Evolutionary conservation across 2,113 vertebrate species (phyloP), one percentile per base, ranked within the genome.

Genomic region (Varanus salvator): DNA sequence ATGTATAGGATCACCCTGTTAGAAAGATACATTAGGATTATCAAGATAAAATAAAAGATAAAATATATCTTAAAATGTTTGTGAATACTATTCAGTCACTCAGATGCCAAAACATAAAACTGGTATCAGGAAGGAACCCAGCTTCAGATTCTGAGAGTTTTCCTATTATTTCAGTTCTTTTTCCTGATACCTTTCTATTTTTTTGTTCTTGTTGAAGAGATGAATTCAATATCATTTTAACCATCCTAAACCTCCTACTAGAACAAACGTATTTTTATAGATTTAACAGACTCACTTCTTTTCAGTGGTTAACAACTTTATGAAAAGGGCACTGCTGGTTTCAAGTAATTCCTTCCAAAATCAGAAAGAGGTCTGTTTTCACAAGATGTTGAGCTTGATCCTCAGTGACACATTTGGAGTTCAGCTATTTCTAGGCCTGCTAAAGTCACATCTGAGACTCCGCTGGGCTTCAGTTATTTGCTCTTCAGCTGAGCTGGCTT

Each of bases 171-270:
- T 6, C 88, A 92, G 69, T 84, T 77, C 78, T 76, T 86, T 9
- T 2, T 85, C 25, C 38, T 92, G 21, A 57, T 60, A 86, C 60
- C 15, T 25, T 0, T 77, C 29, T 25, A 7, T 69, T 44, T 74
- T 27, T 69, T 12, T 90, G 60, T 75, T 89, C 0, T n/a, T 86
- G 50, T 6, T 75, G 72, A 44, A 91, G 25, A 85, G 15, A 91
- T 90, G 44, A 90, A 89, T 31, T 74, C 25, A 87, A 90, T 50
- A 17, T 34, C 4, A 69, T 52, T 88, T 92, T 90, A 80, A 34
- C 38, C 1, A 91, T 89, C 1, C 44, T 7, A 29, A 27, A n/a
- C 1, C 44, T 27, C 31, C 15, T 6, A 23, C 14, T 72, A 89
- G 3, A 8, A 74, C 1, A 1, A 91, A 92, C 68, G 3, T 23